Evolutionary conservation across 2,113 vertebrate genomes (phyloP).

Genomic region (Canis aureus): DNA sequence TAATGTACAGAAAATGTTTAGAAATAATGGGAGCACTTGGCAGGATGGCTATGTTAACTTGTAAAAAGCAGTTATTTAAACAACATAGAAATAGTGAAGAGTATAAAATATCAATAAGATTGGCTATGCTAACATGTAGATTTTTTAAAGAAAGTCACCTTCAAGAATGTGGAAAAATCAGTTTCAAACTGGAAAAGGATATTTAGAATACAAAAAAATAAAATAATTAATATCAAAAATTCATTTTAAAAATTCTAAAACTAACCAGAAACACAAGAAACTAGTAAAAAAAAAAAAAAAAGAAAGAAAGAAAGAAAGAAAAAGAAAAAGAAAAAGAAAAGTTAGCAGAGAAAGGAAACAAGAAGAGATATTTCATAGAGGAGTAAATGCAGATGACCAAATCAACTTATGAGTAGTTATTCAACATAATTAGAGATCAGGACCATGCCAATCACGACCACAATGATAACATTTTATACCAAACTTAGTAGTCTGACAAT

Average conservation of each 20-base stretch:
- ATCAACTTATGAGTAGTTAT: neutral
- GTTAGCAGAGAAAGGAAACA: fast-evolving
- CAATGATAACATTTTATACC: neutral
- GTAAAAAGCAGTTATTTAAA: neutral
- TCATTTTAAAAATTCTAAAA: neutral
- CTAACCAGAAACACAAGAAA: neutral
- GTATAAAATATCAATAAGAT: neutral
- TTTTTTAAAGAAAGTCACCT: neutral
- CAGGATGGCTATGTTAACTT: neutral
- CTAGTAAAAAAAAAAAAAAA: neutral
- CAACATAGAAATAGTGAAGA: neutral
- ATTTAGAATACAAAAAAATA: neutral
- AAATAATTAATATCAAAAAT: neutral
- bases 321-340: no score
- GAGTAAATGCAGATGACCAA: neutral
- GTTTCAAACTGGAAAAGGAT: neutral
- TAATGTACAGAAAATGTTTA: neutral
- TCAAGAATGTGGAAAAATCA: neutral
- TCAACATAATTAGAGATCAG: neutral
- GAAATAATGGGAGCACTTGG: neutral
- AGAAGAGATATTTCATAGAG: neutral
- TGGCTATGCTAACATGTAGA: neutral
- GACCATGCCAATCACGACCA: fast-evolving
- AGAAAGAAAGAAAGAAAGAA: neutral
- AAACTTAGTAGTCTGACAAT: neutral